Conservation (phyloP, 2,797 vertebrate species). For the Scleropages formosus region DNA sequence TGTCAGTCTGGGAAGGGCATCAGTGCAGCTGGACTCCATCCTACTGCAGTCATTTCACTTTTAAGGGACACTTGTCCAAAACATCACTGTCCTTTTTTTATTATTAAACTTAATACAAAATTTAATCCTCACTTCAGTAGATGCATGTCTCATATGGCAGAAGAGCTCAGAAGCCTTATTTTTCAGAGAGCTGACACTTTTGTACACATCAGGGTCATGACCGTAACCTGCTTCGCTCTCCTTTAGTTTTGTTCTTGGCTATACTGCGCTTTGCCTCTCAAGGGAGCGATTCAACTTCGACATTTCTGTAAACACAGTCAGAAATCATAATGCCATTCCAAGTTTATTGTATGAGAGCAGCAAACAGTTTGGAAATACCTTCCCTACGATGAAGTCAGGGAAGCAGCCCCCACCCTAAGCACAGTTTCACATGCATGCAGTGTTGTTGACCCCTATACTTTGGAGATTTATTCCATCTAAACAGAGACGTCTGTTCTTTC, state of each 20-base stretch:
- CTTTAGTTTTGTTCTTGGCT: background rate
- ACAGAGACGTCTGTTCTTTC: background rate
- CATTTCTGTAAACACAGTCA: background rate
- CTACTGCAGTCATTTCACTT: no score
- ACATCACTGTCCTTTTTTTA: no score
- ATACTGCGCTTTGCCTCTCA: background rate
- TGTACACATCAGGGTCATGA: background rate
- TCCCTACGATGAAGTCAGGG: background rate
- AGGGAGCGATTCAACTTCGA: background rate
- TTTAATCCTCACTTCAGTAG: background rate
- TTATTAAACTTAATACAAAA: no score
- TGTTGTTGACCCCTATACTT: background rate
- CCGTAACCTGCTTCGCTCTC: background rate
- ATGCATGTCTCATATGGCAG: background rate
- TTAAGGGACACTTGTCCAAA: no score
- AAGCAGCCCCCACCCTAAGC: background rate
- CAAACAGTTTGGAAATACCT: background rate
- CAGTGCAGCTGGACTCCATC: no score
- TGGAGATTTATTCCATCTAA: background rate
- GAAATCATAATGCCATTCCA: background rate
- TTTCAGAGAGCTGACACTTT: background rate
- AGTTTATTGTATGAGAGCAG: background rate
- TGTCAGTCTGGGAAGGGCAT: no score
- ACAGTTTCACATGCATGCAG: background rate
- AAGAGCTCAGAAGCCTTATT: background rate